Evolutionary conservation across 2,888 invertebrate genomes (phyloP).

Genomic region (Zaprionus obscuricornis): DNA sequence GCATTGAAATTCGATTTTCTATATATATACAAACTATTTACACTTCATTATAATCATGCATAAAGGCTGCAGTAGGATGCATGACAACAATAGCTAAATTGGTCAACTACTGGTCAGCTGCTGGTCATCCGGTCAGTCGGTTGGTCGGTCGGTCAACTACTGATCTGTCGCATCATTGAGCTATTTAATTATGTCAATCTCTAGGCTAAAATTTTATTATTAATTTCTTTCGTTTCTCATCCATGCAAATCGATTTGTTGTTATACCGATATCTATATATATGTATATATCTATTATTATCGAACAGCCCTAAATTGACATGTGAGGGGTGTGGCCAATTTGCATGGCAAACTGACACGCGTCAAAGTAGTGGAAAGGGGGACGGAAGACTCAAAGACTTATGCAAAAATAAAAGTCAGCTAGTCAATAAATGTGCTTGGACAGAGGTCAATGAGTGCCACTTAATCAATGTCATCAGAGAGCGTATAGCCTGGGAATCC

Average conservation of each 20-base stretch:
- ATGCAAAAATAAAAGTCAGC: constrained; percentile 61
- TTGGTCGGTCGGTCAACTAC: constrained; percentile 41
- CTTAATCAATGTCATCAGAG: constrained; percentile 63
- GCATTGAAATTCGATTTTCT: constrained; percentile 70
- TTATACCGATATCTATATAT: constrained; percentile 34
- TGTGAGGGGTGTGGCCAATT: constrained; percentile 66
- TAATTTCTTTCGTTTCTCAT: constrained; percentile 38
- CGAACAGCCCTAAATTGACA: constrained; percentile 26
- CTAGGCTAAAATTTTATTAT: constrained; percentile 60
- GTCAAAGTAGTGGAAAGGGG: constrained; percentile 13
- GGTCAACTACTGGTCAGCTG: too few relatives aligned
- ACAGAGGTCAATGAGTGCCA: constrained; percentile 70
- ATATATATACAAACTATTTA: constrained; percentile 59
- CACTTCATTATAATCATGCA: constrained; percentile 73
- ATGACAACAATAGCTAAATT: constrained; percentile 44
- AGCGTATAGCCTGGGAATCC: constrained; percentile 53
- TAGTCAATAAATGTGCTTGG: constrained; percentile 66
- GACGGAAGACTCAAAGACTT: too few relatives aligned
- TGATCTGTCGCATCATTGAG: constrained; percentile 16
- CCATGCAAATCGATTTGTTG: constrained; percentile 69
- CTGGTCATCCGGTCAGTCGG: too few relatives aligned
- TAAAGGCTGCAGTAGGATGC: constrained; percentile 35
- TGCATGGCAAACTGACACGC: constrained; percentile 69
- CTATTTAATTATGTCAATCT: constrained; percentile 72
- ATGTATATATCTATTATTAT: constrained; percentile 28